These are phyloP conservation scores for Vidua chalybeata DNA, from an alignment of 2,113 vertebrate species.

Conservation along the genomic window DNA sequence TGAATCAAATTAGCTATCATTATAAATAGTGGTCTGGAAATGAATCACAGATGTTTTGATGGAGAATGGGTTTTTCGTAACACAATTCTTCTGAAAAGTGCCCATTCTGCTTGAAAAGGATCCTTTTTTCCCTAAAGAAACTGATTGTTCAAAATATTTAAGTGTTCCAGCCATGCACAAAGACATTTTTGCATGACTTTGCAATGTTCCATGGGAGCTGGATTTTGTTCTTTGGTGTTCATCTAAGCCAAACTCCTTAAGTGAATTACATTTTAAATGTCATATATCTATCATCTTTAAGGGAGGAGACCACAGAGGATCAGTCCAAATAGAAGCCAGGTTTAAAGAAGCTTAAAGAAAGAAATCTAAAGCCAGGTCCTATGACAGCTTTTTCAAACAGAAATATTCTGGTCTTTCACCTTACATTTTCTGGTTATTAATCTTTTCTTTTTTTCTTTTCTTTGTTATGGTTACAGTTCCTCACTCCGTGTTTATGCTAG, in stretches of 20 bases:
- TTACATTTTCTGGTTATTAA: background rate
- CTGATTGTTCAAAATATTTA: conserved; percentile 52
- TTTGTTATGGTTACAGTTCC: background rate
- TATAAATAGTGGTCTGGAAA: conserved; percentile 56
- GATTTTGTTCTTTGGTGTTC: conserved; percentile 35
- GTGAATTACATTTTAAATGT: conserved; percentile 40
- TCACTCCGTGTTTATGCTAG: background rate
- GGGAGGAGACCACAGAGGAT: conserved; percentile 43
- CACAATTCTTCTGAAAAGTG: conserved; percentile 50
- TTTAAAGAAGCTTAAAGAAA: conserved; percentile 28
- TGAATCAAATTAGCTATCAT: conserved; percentile 67
- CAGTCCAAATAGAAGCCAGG: conserved; percentile 43
- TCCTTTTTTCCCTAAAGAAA: conserved; percentile 38
- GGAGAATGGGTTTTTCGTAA: conserved; percentile 40
- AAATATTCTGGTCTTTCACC: conserved; percentile 21
- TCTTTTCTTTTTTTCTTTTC: background rate
- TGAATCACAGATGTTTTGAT: conserved; percentile 53
- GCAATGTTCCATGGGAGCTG: conserved; percentile 32
- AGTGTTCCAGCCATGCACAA: conserved; percentile 54
- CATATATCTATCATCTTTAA: conserved; percentile 53
- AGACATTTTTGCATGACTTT: conserved; percentile 54
- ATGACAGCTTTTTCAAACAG: conserved; percentile 3
- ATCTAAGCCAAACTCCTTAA: conserved; percentile 43
- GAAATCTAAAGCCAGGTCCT: conserved; percentile 25
- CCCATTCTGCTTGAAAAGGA: conserved; percentile 50